Base-by-base conservation (phyloP, 37 sponge, comb jelly and placozoan genomes). In the Geodia barretti region DNA sequence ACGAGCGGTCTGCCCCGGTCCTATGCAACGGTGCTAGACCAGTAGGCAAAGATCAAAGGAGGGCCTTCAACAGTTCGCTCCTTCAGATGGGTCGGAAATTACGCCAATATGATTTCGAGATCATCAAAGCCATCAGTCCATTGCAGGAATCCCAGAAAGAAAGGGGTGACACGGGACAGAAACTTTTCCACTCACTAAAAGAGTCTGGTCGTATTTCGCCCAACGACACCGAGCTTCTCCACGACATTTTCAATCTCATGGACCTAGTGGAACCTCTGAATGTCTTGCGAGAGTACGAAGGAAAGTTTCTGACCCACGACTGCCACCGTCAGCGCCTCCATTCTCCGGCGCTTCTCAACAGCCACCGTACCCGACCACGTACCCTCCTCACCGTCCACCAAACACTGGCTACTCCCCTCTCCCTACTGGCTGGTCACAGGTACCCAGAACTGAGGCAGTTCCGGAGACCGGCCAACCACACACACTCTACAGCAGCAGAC, bases 111-210 rank as follows among this genome's bases (percentile, higher is more conserved):
- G 24, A 71, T n/a, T 37, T 77, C 30, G 77, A 76, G 32, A 77
- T 85, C 24, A 60, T 85, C 64, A 61, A 68, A 2, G 71, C 72
- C 0, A 39, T 85, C 35, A 72, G 70, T 7, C 85, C 78, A 9
- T 63, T 72, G 19, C 78, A 70, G 1, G 71, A 77, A 1, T 31
- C 39, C 23, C 21, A 36, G 20, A 85, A 85, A 35, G 78, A 85
- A 34, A 1, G 4, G 20, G 25, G 77, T 39, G 31, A 19, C 3
- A 36, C 21, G 8, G 72, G 78, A 4, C 25, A 28, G 20, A 26
- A 85, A 30, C 72, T 85, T 29, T 85, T 85, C 36, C 43, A 70
- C 1, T 41, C 69, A 72, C 77, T 85, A 70, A 60, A 68, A n/a
- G 3, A 28, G 5, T 24, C 28, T 70, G 85, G 85, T n/a, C 77